A percentile compares a stretch with the other conserved stretches of the same genome.
Evolutionary conservation across 2,113 vertebrate species (phyloP).

Genomic region (Theropithecus gelada): DNA sequence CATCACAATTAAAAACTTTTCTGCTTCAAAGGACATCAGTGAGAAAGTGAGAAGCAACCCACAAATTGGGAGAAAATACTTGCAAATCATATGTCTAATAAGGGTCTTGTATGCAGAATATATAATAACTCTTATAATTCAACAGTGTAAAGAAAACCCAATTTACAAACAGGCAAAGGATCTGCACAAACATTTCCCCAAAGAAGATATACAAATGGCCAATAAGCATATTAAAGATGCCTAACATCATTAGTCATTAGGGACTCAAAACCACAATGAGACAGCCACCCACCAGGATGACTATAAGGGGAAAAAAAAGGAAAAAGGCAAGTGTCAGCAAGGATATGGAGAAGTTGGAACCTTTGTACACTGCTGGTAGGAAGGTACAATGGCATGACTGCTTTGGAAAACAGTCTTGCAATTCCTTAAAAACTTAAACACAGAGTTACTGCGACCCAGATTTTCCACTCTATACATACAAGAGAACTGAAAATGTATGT

Average conservation of each 20-base stretch:
- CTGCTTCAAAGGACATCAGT: neutral
- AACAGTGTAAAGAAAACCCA: neutral
- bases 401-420: neutral
- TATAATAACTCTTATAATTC: neutral
- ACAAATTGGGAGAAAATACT: neutral
- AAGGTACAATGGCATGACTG: neutral
- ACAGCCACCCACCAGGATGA: neutral
- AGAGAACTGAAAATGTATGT: neutral
- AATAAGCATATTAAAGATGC: neutral
- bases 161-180: neutral
- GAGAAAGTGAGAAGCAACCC: neutral
- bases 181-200: neutral
- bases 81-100: neutral
- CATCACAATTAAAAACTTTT: neutral
- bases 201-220: neutral
- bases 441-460: neutral
- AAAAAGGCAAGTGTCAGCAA: neutral
- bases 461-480: neutral
- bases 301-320: neutral
- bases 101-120: neutral
- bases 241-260: neutral
- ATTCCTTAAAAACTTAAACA: conserved; percentile 1
- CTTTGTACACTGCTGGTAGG: neutral
- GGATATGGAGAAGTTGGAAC: neutral
- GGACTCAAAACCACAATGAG: conserved; percentile 23